A percentile compares a stretch with the other conserved stretches of the same genome.
These are phyloP conservation scores for Masticophis lateralis DNA, from an alignment of 2,797 vertebrate species.

Conservation along the genomic window DNA sequence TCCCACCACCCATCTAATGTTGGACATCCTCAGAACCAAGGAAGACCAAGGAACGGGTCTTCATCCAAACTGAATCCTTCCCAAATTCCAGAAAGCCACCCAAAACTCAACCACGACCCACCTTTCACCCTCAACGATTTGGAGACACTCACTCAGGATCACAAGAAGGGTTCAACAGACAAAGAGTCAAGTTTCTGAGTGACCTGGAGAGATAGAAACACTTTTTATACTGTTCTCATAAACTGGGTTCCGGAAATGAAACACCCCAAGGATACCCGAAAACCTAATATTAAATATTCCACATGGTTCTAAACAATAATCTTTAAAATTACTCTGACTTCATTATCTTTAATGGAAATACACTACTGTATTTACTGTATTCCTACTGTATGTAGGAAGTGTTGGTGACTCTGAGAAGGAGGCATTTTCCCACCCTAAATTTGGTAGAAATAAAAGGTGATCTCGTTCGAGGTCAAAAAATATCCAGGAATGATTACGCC, in stretches of 20 bases:
- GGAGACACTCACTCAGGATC: not conserved
- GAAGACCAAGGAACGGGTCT: not conserved
- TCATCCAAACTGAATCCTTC: not conserved
- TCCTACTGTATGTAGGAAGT: not conserved
- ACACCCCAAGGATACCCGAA: not conserved
- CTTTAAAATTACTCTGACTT: not conserved
- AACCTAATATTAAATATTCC: constrained; percentile 10
- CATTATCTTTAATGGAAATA: not conserved
- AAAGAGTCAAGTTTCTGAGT: not conserved
- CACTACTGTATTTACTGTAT: not conserved
- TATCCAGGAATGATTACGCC: not conserved
- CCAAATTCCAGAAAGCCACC: not conserved
- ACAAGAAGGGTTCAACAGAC: not conserved
- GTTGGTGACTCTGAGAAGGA: not conserved
- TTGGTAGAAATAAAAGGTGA: not conserved
- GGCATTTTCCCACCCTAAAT: not conserved
- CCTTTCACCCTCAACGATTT: not conserved
- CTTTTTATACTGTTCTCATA: not conserved
- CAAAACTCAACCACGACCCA: not conserved
- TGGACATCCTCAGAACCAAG: not conserved
- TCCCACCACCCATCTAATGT: not conserved
- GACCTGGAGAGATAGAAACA: not conserved
- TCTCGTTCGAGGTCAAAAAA: not conserved
- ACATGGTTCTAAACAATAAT: not conserved
- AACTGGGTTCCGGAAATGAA: not conserved